Evolutionary conservation across 2,888 invertebrate species (phyloP), one percentile per base, ranked within the genome.

Genomic region (Ethmia dodecea): DNA sequence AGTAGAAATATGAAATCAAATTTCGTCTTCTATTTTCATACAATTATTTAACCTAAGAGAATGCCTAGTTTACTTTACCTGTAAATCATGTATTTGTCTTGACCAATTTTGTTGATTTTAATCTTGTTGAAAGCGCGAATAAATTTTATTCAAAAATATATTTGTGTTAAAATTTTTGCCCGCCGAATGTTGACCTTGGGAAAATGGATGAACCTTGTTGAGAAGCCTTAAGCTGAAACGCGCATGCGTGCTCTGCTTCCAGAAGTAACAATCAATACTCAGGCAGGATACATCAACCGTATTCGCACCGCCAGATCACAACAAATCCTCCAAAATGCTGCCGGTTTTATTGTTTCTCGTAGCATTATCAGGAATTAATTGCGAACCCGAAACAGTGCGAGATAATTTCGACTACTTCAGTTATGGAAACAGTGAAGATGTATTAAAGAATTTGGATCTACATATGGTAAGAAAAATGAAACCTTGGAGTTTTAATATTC

Each of bases 1-100:
- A 60, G 55, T 65, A 62, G 66, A 59, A 9, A 60, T 63, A 60
- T 47, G 68, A 77, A 75, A 78, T 74, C 10, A 72, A 75, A 79
- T 76, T 74, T 77, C 72, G 59, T 60, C 64, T 69, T 70, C 63
- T 81, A 83, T 80, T 78, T 83, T 81, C 73, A 54, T 80, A 80
- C 29, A 24, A 6, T 4, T 28, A 34, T 34, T 20, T 35, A 34
- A 35, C 34, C 27, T 34, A 42, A 44, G 33, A 34, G 15, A 49
- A 40, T 41, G 46, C 47, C 48, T 47, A 49, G 38, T 53, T 42
- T 37, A 22, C n/a, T 22, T 22, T 22, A 22, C 29, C n/a, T n/a
- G n/a, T n/a, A n/a, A n/a, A n/a, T n/a, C 34, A 43, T 42, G 35
- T 47, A 44, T 48, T 38, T 46, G 42, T 47, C 48, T 62, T 53